phyloP scores from a whole-genome alignment of 23 tunicate genomes.

The Trididemnum clinides region DNA sequence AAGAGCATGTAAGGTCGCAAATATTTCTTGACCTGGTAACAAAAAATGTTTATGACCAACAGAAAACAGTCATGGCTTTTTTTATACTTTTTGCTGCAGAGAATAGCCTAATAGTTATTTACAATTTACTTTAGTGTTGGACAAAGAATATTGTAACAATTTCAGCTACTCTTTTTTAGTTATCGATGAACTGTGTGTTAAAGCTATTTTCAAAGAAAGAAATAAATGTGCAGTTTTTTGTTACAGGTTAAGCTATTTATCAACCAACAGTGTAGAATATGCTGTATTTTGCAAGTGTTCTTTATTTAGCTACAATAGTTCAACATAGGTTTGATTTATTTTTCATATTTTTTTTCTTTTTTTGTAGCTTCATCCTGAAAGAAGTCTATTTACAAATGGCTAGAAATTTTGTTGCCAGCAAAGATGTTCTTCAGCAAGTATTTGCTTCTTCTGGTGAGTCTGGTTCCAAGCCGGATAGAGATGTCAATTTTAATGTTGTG shows the following conservation, averaged over 20 bases:
- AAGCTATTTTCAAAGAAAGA: neutral
- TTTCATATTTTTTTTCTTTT: neutral
- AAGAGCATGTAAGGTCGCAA: neutral
- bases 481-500: neutral
- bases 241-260: neutral
- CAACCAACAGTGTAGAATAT: neutral
- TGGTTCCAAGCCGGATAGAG: neutral
- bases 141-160: neutral
- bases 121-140: no score
- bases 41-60: neutral
- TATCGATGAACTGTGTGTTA: neutral
- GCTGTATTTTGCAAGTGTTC: neutral
- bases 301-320: neutral
- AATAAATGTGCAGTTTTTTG: neutral
- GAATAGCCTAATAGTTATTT: no score
- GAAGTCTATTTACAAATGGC: neutral
- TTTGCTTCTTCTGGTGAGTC: slow-evolving; percentile 15
- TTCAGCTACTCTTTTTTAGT: neutral
- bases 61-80: neutral
- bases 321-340: neutral
- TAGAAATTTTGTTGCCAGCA: neutral
- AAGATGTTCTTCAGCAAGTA: neutral
- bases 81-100: no score
- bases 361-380: no score
- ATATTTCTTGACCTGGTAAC: neutral